Percentiles rank a stretch among this genome's conserved stretches.
Conservation (phyloP, 2,113 vertebrate species). For the Bos indicus region DNA sequence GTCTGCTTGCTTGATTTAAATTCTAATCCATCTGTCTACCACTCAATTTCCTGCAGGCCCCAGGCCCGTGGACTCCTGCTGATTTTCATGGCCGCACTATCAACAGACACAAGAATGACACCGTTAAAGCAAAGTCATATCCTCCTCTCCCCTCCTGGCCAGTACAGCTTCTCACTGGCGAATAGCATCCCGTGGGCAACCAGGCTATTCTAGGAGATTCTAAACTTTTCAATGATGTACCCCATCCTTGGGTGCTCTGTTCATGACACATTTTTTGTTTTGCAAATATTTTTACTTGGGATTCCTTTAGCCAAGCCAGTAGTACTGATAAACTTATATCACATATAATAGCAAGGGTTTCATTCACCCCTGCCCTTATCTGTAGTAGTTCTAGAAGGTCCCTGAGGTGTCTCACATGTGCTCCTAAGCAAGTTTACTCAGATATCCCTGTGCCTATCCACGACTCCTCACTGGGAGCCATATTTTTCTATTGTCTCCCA, state of each 20-base stretch:
- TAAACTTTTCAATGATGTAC: constrained; percentile 15
- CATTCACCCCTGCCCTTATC: neutral
- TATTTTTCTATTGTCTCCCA: constrained; percentile 31
- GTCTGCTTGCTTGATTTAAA: constrained; percentile 59
- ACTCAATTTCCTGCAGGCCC: constrained; percentile 54
- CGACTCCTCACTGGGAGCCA: neutral
- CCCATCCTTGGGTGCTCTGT: neutral
- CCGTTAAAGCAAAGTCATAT: constrained; percentile 35
- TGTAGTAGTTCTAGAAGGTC: neutral
- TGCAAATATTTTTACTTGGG: neutral
- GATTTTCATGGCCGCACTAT: constrained; percentile 15
- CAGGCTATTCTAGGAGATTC: constrained; percentile 31
- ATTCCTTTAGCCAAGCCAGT: neutral
- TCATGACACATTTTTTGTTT: neutral
- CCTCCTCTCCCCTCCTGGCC: neutral
- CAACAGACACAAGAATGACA: constrained; percentile 40
- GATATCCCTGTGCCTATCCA: neutral
- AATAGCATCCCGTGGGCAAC: neutral
- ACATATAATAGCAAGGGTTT: constrained; percentile 3
- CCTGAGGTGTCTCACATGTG: neutral
- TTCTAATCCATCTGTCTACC: constrained; percentile 51
- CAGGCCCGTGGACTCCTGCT: constrained; percentile 38
- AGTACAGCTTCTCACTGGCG: constrained; percentile 18
- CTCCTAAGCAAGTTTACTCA: constrained; percentile 16
- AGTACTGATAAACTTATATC: neutral